A percentile compares a stretch with the other conserved stretches of the same genome.
phyloP scores from a whole-genome alignment of 2,113 vertebrate species.

The Pituophis catenifer region DNA sequence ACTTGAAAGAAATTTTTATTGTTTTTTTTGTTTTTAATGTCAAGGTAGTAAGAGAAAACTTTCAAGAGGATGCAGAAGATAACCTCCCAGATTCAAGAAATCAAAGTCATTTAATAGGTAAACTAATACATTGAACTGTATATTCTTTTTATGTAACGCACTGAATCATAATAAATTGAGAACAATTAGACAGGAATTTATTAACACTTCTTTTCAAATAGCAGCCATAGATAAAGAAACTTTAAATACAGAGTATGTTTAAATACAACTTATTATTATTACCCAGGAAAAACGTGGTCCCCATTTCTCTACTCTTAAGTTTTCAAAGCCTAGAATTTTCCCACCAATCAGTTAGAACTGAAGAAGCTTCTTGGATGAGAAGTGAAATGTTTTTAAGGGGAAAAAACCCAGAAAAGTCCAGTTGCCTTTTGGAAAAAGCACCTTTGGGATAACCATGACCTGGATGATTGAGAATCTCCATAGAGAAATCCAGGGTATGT shows the following conservation, averaged over 20 bases:
- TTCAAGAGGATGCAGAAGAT: conserved; percentile 75
- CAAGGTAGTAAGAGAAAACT: conserved; percentile 73
- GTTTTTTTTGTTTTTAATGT: conserved; percentile 34
- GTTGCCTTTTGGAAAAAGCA: neutral
- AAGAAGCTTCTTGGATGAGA: neutral
- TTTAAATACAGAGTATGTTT: neutral
- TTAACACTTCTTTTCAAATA: neutral
- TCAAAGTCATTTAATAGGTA: conserved; percentile 86
- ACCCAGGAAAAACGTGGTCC: neutral
- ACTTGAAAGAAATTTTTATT: conserved; percentile 47
- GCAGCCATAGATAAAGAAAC: neutral
- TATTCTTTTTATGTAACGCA: neutral
- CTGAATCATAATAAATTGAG: neutral
- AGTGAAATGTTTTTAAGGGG: neutral
- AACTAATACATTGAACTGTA: conserved; percentile 30
- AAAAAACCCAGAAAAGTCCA: neutral
- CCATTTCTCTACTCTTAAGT: neutral
- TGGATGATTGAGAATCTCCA: neutral
- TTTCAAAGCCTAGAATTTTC: neutral
- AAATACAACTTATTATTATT: neutral
- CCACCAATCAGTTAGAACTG: neutral
- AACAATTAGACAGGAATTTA: neutral
- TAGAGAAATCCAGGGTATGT: neutral
- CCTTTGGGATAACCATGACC: neutral
- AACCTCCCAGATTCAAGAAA: conserved; percentile 69